Evolutionary conservation across 1,140 invertebrate species (phyloP).

Genomic region (Drosophila nikananu): DNA sequence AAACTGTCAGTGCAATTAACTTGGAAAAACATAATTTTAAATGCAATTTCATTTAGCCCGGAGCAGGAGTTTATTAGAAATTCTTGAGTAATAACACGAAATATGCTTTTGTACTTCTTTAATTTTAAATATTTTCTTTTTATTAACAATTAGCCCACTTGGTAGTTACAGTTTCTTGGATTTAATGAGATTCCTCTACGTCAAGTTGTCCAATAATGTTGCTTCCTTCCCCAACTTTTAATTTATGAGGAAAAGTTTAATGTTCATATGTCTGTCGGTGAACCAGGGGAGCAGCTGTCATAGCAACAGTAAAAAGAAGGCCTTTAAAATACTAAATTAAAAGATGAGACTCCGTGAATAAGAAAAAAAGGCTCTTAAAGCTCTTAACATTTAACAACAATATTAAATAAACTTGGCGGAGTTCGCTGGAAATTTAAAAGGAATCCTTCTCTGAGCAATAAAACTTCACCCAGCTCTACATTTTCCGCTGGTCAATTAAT

Average conservation of each 20-base stretch:
- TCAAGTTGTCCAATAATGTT: neutral
- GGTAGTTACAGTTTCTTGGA: neutral
- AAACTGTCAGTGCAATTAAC: neutral
- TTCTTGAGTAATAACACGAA: too few species aligned
- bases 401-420: neutral
- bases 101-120: neutral
- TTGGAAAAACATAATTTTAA: neutral
- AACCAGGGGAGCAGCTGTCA: constrained; percentile 1
- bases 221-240: neutral
- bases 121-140: neutral
- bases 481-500: neutral
- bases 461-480: neutral
- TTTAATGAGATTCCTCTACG: neutral
- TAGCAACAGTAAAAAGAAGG: neutral
- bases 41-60: neutral
- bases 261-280: neutral
- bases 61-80: neutral
- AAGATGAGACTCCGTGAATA: neutral
- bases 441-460: too few species aligned
- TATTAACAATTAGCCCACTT: constrained; percentile 1
- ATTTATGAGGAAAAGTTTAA: constrained; percentile 8
- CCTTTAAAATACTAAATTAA: neutral
- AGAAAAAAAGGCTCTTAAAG: too few species aligned
- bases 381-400: too few species aligned
- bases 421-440: neutral